A percentile compares a stretch with the other conserved stretches of the same genome.
Evolutionary conservation across 2,113 vertebrate genomes (phyloP).

Genomic region (Indri indri): DNA sequence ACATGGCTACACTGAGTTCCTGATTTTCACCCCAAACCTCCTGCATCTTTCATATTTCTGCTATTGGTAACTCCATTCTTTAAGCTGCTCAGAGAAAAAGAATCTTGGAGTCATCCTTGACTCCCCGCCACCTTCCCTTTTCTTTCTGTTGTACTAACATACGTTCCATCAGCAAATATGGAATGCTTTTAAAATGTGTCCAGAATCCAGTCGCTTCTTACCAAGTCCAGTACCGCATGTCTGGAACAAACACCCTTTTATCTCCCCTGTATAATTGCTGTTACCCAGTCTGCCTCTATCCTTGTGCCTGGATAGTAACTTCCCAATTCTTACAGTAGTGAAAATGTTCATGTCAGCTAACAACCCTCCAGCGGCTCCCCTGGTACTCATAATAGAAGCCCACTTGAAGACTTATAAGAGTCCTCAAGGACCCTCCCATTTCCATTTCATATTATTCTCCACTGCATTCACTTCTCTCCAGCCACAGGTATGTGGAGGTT

Average conservation of each 20-base stretch:
- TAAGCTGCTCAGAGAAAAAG: neutral
- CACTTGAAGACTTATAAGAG: neutral
- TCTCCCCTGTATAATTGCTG: neutral
- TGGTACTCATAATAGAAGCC: neutral
- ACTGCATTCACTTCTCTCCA: neutral
- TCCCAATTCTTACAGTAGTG: neutral
- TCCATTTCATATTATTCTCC: neutral
- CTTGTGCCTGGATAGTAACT: neutral
- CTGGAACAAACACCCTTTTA: neutral
- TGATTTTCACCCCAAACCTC: neutral
- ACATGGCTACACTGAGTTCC: neutral
- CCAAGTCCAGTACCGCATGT: neutral
- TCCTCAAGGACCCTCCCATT: neutral
- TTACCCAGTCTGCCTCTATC: neutral
- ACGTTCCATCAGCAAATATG: neutral
- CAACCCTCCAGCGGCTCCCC: neutral
- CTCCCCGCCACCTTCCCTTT: neutral
- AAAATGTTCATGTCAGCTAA: neutral
- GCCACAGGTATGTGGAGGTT: neutral
- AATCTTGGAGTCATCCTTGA: neutral
- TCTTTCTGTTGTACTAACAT: neutral
- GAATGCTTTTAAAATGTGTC: neutral
- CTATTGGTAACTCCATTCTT: neutral
- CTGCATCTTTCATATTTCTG: neutral
- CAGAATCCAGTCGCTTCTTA: neutral